phyloP scores from a whole-genome alignment of 1,140 invertebrate species.

The Drosophila busckii region DNA sequence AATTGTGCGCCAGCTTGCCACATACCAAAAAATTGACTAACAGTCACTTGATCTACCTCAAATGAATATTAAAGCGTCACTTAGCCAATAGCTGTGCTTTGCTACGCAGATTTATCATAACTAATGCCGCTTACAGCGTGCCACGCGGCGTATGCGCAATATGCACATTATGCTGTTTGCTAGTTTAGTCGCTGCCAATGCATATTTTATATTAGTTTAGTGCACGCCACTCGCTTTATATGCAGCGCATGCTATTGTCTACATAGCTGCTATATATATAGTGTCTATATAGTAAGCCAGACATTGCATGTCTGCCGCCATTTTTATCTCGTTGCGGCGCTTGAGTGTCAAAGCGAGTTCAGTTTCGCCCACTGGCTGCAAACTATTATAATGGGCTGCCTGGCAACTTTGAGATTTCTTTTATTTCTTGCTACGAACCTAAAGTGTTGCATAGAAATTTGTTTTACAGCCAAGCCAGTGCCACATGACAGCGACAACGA shows the following conservation, averaged over 20 bases:
- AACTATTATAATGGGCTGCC: constrained; percentile 37
- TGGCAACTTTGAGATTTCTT: constrained; percentile 35
- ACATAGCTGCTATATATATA: not conserved
- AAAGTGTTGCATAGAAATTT: constrained; percentile 35
- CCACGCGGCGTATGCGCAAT: constrained; percentile 27
- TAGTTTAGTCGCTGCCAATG: constrained; percentile 40
- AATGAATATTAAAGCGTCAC: no score
- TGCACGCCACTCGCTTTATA: not conserved
- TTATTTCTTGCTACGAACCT: constrained; percentile 15
- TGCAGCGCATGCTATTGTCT: constrained; percentile 8
- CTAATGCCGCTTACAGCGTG: constrained; percentile 13
- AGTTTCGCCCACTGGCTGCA: constrained; percentile 12
- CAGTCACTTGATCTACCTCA: no score
- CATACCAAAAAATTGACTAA: constrained; percentile 29
- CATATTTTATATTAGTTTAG: constrained; percentile 36
- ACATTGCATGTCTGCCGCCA: constrained; percentile 18
- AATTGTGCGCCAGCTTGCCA: constrained; percentile 16
- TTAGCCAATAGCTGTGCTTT: no score
- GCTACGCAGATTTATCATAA: no score
- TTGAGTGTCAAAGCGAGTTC: constrained; percentile 52
- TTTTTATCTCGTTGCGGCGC: constrained; percentile 60
- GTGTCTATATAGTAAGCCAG: constrained; percentile 21
- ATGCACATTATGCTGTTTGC: constrained; percentile 38
- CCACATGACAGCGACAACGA: constrained; percentile 9
- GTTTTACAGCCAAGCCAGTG: constrained; percentile 3